These are phyloP conservation scores for Hemiprocne comata DNA, from an alignment of 2,113 vertebrate genomes.

Conservation along the genomic window DNA sequence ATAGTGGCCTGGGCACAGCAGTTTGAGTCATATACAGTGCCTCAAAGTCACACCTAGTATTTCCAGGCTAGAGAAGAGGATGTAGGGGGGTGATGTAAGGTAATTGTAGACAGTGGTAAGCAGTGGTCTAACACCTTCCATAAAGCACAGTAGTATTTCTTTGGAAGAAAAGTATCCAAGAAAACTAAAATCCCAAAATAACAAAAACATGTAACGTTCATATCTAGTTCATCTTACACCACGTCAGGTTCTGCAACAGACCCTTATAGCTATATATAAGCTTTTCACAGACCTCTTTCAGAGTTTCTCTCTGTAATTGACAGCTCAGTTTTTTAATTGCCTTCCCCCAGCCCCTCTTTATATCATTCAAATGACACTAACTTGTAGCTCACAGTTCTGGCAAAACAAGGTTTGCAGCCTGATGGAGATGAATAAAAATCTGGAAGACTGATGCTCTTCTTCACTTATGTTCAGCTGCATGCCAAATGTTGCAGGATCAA, in stretches of 20 bases:
- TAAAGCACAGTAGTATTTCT: background rate
- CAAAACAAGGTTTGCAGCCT: background rate
- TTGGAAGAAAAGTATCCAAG: background rate
- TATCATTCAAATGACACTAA: background rate
- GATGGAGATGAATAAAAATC: constrained; percentile 20
- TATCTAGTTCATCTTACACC: background rate
- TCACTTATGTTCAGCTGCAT: background rate
- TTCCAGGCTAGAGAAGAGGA: background rate
- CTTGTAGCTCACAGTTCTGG: background rate
- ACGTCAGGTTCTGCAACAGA: background rate
- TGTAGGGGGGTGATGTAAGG: background rate
- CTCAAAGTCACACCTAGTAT: background rate
- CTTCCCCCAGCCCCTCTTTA: background rate
- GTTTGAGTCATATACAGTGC: background rate
- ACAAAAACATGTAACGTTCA: accelerated
- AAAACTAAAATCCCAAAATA: background rate
- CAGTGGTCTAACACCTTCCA: background rate
- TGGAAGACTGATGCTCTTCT: background rate
- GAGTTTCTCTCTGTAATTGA: background rate
- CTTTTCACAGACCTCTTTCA: background rate
- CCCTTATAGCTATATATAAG: background rate
- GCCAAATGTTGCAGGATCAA: background rate
- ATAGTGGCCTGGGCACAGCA: background rate
- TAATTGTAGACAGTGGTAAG: background rate
- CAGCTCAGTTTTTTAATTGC: background rate